A percentile compares a stretch with the other conserved stretches of the same genome.
These are phyloP conservation scores for Cyprinella venusta DNA, from an alignment of 2,797 vertebrate species.

Conservation along the genomic window DNA sequence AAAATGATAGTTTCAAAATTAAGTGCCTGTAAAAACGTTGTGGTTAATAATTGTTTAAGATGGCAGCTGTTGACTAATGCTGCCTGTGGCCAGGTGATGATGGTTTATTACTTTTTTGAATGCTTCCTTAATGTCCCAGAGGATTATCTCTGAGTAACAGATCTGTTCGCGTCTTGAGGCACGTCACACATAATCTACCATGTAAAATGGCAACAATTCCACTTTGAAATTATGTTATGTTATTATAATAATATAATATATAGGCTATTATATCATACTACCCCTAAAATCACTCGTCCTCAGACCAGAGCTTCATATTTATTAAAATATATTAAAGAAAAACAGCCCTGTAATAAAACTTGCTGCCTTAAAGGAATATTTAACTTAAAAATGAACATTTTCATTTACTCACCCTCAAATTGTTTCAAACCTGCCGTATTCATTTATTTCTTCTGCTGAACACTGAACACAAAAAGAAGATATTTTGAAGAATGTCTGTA, in stretches of 20 bases:
- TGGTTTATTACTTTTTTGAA: not conserved
- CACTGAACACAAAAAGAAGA: no score
- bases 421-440: no score
- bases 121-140: not conserved
- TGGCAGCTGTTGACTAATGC: constrained; percentile 15
- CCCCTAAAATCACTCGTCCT: not conserved
- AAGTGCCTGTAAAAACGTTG: not conserved
- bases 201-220: not conserved
- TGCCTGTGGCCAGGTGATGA: constrained; percentile 3
- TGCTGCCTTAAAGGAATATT: no score
- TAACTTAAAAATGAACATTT: no score
- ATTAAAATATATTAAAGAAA: not conserved
- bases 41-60: constrained; percentile 16
- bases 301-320: no score
- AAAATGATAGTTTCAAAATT: not conserved
- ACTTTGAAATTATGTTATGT: not conserved
- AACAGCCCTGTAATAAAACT: not conserved
- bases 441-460: no score
- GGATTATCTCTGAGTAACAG: not conserved
- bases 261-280: not conserved
- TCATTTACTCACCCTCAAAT: no score
- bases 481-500: no score
- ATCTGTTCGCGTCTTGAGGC: not conserved
- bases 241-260: not conserved
- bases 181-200: not conserved